A percentile compares a stretch with the other conserved stretches of the same genome.
Conservation (phyloP, 2,888 invertebrate species). For the Synanthedon myopaeformis region DNA sequence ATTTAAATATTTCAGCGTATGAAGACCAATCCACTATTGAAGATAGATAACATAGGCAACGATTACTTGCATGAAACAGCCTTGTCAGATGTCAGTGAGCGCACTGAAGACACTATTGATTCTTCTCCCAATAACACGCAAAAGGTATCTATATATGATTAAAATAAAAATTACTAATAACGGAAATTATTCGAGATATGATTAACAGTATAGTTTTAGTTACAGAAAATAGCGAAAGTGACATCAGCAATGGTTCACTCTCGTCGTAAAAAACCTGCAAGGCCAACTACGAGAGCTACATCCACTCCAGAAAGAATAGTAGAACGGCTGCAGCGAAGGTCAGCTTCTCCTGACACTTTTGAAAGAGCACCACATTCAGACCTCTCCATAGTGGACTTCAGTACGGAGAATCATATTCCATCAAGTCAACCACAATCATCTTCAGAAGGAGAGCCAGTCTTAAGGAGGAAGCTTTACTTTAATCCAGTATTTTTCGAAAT, state of each 20-base stretch:
- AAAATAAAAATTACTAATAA: not conserved
- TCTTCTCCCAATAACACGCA: slow-evolving; percentile 36
- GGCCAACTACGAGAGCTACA: slow-evolving; percentile 33
- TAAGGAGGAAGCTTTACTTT: slow-evolving; percentile 84
- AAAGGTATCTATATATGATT: slow-evolving; percentile 25
- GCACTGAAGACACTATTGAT: slow-evolving; percentile 47
- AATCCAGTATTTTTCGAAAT: slow-evolving; percentile 93
- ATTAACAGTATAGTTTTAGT: slow-evolving; percentile 17
- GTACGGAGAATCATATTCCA: slow-evolving; percentile 30
- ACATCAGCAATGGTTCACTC: slow-evolving; percentile 59
- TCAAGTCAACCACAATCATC: slow-evolving; percentile 36
- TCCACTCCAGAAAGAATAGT: slow-evolving; percentile 34
- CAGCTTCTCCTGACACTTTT: slow-evolving; percentile 50
- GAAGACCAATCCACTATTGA: slow-evolving; percentile 55
- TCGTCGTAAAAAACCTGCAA: slow-evolving; percentile 43
- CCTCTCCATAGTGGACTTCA: slow-evolving; percentile 56
- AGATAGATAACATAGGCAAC: slow-evolving; percentile 36
- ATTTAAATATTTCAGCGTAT: slow-evolving; percentile 30
- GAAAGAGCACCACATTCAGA: slow-evolving; percentile 63
- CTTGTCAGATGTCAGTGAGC: slow-evolving; percentile 53
- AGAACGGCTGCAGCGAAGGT: slow-evolving; percentile 46
- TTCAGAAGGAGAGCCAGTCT: slow-evolving; percentile 43
- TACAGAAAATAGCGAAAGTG: slow-evolving; percentile 49
- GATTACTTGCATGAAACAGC: slow-evolving; percentile 46
- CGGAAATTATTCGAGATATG: not conserved